These are phyloP conservation scores for Puffinus mauretanicus DNA, from an alignment of 2,113 vertebrate genomes.

Conservation along the genomic window DNA sequence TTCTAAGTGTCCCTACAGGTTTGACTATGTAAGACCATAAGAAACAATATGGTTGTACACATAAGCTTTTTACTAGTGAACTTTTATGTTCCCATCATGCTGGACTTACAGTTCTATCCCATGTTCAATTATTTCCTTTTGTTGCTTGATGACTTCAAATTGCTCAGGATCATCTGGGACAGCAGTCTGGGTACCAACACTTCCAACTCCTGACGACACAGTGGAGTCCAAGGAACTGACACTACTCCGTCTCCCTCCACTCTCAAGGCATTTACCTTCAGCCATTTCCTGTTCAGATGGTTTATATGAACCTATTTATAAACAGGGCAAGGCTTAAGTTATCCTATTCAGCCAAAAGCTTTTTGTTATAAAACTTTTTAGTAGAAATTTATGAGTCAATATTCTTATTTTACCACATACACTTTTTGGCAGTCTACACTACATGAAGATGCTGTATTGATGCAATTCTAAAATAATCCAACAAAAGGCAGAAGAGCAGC, in stretches of 20 bases:
- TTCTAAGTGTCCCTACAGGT: not conserved
- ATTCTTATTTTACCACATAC: not conserved
- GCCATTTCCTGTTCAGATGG: slow-evolving; percentile 80
- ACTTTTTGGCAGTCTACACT: not conserved
- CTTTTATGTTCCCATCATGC: not conserved
- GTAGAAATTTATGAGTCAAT: not conserved
- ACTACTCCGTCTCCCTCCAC: slow-evolving; percentile 83
- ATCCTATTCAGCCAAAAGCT: not conserved
- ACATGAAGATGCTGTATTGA: not conserved
- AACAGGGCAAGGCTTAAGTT: not conserved
- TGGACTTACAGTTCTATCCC: slow-evolving; percentile 92
- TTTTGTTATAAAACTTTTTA: not conserved
- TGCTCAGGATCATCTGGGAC: slow-evolving; percentile 92
- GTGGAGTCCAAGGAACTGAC: slow-evolving; percentile 92
- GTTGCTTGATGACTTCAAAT: slow-evolving; percentile 98
- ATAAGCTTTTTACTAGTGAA: not conserved
- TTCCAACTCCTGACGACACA: slow-evolving; percentile 81
- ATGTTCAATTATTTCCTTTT: slow-evolving; percentile 98
- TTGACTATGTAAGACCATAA: not conserved
- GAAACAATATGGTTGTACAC: not conserved
- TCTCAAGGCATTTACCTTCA: slow-evolving; percentile 86
- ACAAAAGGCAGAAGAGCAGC: not conserved
- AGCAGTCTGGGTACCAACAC: slow-evolving; percentile 71
- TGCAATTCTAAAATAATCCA: not conserved
- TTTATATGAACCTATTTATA: slow-evolving; percentile 84